Percentiles rank a stretch among this genome's conserved stretches.
Conservation (phyloP, 92 coral and sea anemone species). For the Actinostola sp. region DNA sequence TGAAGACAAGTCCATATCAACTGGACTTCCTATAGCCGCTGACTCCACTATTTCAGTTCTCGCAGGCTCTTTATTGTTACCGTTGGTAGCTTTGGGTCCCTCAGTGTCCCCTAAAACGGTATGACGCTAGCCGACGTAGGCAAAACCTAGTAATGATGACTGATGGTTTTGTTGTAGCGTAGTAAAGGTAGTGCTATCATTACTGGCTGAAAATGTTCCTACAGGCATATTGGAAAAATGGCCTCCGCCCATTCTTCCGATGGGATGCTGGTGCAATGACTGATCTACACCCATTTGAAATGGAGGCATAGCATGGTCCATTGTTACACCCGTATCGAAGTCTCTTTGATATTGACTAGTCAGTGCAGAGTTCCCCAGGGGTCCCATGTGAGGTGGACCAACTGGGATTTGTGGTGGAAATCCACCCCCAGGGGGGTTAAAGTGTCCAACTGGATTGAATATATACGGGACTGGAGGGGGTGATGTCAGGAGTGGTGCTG, state of each 20-base stretch:
- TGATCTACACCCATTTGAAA: background rate
- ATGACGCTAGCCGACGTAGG: slow-evolving; percentile 30
- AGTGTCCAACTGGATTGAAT: background rate
- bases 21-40: slow-evolving; percentile 33
- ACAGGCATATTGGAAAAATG: background rate
- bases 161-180: background rate
- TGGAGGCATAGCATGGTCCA: background rate
- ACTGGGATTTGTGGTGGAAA: background rate
- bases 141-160: slow-evolving; percentile 29
- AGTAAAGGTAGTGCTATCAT: too few species aligned
- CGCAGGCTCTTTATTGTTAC: slow-evolving; percentile 6
- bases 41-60: slow-evolving; percentile 3
- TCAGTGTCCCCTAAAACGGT: slow-evolving; percentile 38
- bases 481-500: background rate
- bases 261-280: too few species aligned
- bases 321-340: background rate
- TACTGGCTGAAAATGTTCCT: too few species aligned
- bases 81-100: slow-evolving; percentile 15
- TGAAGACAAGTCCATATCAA: slow-evolving; percentile 93
- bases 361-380: background rate
- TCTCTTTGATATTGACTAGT: too few species aligned
- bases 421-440: background rate
- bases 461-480: background rate
- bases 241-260: too few species aligned
- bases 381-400: background rate